Conservation (phyloP, 2,888 invertebrate genomes). For the Pardosa pseudoannulata region DNA sequence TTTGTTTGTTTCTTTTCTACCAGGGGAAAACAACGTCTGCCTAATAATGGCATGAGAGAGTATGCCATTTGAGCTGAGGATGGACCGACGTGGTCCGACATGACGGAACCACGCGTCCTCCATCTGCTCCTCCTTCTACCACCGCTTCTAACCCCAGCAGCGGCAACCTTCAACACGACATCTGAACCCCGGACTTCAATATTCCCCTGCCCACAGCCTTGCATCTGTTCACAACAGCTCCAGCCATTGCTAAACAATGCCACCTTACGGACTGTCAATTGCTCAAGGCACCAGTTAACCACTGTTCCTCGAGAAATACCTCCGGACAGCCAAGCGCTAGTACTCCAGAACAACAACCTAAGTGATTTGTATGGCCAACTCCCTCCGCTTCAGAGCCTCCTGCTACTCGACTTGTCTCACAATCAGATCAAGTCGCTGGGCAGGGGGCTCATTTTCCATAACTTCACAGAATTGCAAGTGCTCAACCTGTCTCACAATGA, state of each 20-base stretch:
- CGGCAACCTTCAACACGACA: background rate
- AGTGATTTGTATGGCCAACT: constrained; percentile 75
- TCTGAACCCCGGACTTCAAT: background rate
- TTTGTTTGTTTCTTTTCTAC: background rate
- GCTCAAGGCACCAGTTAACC: constrained; percentile 75
- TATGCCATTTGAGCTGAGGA: constrained; percentile 17
- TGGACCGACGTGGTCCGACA: constrained; percentile 61
- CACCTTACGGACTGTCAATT: constrained; percentile 76
- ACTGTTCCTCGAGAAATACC: constrained; percentile 76
- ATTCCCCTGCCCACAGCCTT: constrained; percentile 28
- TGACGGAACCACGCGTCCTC: constrained; percentile 45
- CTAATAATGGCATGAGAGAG: constrained; percentile 10
- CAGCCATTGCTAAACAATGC: constrained; percentile 47
- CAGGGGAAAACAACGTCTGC: background rate
- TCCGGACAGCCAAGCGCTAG: constrained; percentile 76
- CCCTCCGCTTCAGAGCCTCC: constrained; percentile 76
- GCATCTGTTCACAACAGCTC: constrained; percentile 17
- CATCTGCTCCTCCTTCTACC: constrained; percentile 38
- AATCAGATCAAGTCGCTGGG: constrained; percentile 77
- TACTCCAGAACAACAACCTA: constrained; percentile 76
- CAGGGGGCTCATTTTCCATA: constrained; percentile 76
- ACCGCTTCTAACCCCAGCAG: constrained; percentile 31
- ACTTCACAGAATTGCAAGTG: constrained; percentile 76
- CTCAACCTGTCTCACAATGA: constrained; percentile 78
- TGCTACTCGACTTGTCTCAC: constrained; percentile 77